phyloP scores from a whole-genome alignment of 2,888 invertebrate genomes.

The Vannuccia rotundouncinata region DNA sequence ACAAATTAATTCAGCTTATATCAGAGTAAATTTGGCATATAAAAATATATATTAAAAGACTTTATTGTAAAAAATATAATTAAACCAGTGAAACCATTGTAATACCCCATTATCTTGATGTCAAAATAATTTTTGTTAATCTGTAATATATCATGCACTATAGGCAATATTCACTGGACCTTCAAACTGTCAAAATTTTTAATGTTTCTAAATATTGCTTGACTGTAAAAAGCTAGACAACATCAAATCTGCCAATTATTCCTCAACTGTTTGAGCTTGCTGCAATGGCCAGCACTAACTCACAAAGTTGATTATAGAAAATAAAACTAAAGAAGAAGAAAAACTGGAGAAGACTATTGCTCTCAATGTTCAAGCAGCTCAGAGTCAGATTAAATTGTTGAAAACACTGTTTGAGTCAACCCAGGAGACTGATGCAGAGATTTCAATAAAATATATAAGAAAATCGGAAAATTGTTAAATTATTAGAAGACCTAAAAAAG shows the following conservation, averaged over 20 bases:
- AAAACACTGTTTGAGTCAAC: not conserved
- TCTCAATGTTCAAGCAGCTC: constrained; percentile 15
- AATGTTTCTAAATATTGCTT: not conserved
- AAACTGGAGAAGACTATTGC: constrained; percentile 19
- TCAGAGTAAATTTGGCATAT: no score
- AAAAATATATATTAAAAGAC: no score
- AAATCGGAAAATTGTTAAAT: not conserved
- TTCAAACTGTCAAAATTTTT: not conserved
- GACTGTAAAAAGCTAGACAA: constrained; percentile 20
- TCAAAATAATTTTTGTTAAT: constrained; percentile 7
- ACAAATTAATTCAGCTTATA: no score
- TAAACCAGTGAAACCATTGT: no score
- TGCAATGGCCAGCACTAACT: constrained; percentile 2
- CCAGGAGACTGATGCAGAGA: not conserved
- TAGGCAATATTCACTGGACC: not conserved
- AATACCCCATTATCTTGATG: no score
- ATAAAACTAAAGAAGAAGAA: constrained; percentile 1
- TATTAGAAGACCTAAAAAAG: not conserved
- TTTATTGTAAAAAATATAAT: no score
- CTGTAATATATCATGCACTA: constrained; percentile 13
- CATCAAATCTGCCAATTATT: constrained; percentile 23
- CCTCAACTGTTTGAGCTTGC: constrained; percentile 17
- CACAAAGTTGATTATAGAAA: not conserved
- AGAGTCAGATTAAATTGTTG: not conserved
- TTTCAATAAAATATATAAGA: not conserved